These are phyloP conservation scores for Lithobius niger DNA, from an alignment of 1,140 invertebrate species.

Conservation along the genomic window DNA sequence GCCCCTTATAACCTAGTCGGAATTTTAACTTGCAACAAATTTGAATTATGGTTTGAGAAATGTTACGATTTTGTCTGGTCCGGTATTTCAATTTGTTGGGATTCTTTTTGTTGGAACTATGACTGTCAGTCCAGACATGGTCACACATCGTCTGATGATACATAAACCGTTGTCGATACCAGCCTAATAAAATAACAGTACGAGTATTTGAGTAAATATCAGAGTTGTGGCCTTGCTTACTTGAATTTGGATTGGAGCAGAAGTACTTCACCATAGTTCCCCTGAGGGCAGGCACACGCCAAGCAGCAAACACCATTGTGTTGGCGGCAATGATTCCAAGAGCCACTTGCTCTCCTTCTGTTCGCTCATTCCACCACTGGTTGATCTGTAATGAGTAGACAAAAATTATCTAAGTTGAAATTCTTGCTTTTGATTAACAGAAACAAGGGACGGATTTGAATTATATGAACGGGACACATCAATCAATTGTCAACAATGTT, in stretches of 20 bases:
- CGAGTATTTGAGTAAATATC: not conserved
- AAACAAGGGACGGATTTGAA: not conserved
- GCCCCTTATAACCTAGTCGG: too few species aligned
- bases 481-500: not conserved
- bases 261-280: constrained; percentile 72
- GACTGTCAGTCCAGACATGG: too few species aligned
- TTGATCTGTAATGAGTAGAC: constrained; percentile 35
- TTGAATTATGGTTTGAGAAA: too few species aligned
- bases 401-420: not conserved
- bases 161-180: too few species aligned
- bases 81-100: too few species aligned
- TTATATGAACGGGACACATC: not conserved
- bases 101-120: too few species aligned
- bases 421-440: not conserved
- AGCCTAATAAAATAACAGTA: not conserved
- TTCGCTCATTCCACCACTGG: constrained; percentile 57
- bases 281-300: constrained; percentile 59
- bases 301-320: constrained; percentile 62
- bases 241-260: constrained; percentile 58
- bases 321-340: constrained; percentile 64
- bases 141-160: too few species aligned
- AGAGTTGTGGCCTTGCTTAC: constrained; percentile 34
- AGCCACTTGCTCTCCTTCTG: constrained; percentile 62
- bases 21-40: too few species aligned
- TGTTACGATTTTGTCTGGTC: too few species aligned